These are phyloP conservation scores for Pseudochirops cupreus DNA, from an alignment of 2,797 vertebrate species.

Conservation along the genomic window DNA sequence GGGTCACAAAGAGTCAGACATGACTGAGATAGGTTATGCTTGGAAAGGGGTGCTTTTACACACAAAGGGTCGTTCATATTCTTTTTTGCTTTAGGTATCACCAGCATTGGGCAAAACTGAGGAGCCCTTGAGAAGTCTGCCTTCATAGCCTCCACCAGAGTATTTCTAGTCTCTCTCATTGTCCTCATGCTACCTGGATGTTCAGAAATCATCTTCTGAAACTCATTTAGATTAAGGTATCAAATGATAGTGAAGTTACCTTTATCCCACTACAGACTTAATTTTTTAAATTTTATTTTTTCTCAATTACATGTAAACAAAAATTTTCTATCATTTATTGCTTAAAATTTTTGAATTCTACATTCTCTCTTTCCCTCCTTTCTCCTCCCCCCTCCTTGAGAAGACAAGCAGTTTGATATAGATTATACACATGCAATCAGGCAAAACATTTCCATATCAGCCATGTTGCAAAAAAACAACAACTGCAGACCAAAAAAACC, in stretches of 20 bases:
- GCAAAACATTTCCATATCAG: neutral
- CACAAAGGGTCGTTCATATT: neutral
- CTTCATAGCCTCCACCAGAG: neutral
- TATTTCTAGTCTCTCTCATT: neutral
- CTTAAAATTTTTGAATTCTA: neutral
- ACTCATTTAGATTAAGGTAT: neutral
- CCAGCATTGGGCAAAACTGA: neutral
- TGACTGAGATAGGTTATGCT: neutral
- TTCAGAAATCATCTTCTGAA: neutral
- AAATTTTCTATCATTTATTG: neutral
- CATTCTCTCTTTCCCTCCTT: neutral
- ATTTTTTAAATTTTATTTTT: neutral
- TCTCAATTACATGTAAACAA: neutral
- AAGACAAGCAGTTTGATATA: neutral
- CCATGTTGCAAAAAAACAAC: neutral
- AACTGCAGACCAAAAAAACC: neutral
- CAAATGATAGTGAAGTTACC: neutral
- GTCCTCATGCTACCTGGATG: neutral
- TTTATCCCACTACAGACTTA: neutral
- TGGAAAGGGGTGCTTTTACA: neutral
- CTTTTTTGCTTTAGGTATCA: neutral
- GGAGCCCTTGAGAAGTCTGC: neutral
- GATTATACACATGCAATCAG: neutral
- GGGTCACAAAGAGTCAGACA: neutral
- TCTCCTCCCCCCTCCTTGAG: neutral